Conservation (phyloP, 1,140 invertebrate genomes). For the Apis laboriosa region DNA sequence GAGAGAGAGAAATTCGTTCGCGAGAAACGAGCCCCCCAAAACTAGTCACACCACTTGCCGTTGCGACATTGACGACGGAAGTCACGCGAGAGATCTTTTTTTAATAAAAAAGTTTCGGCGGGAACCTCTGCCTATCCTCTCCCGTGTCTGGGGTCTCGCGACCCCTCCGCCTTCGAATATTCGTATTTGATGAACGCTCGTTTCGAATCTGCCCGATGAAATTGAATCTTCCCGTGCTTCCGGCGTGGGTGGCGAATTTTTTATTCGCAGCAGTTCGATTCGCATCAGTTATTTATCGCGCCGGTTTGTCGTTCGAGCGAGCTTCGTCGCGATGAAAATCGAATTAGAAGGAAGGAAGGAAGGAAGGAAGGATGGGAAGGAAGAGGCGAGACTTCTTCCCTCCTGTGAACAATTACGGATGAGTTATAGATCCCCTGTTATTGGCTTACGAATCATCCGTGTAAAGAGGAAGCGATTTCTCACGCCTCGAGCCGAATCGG, state of each 20-base stretch:
- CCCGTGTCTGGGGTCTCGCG: neutral
- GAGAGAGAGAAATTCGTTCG: neutral
- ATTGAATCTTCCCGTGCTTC: constrained; percentile 61
- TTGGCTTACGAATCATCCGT: constrained; percentile 53
- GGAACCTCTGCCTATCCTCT: neutral
- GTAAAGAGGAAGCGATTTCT: constrained; percentile 64
- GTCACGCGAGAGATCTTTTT: constrained; percentile 10
- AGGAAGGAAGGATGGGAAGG: constrained; percentile 14
- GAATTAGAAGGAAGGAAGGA: constrained; percentile 62
- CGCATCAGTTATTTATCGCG: constrained; percentile 75
- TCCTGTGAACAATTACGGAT: constrained; percentile 59
- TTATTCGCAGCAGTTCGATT: constrained; percentile 55
- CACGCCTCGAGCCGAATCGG: constrained; percentile 63
- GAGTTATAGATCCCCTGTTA: constrained; percentile 69
- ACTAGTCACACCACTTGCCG: neutral
- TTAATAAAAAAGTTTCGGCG: constrained; percentile 28
- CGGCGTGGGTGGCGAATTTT: constrained; percentile 43
- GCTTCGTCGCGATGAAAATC: constrained; percentile 66
- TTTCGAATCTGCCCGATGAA: constrained; percentile 52
- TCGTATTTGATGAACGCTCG: constrained; percentile 67
- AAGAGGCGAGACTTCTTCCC: constrained; percentile 38
- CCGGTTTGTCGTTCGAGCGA: constrained; percentile 57
- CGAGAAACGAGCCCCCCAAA: too few species aligned
- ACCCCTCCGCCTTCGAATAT: constrained; percentile 34
- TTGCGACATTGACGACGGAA: too few species aligned